Evolutionary conservation across 2,113 vertebrate species (phyloP), one percentile per base, ranked within the genome.

Genomic region (Catharus bicknelli): DNA sequence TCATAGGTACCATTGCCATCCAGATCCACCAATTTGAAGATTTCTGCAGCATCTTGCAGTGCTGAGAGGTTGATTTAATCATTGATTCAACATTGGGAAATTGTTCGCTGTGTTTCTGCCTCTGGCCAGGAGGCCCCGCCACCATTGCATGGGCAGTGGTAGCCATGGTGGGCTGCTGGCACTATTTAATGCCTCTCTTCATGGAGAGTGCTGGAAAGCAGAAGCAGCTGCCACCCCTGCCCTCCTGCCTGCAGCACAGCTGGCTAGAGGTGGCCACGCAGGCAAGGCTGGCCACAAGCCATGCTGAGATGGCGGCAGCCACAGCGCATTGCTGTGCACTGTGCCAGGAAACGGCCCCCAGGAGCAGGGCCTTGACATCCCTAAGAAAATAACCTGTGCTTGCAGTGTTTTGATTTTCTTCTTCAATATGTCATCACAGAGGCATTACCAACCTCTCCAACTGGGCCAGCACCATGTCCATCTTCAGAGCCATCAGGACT

Each of bases 111-210:
- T 25, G 42, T n/a, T 66, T 47, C 30, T 25, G 42, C 11, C 2
- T 8, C 63, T 17, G 30, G 29, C 27, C 61, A 43, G 11, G 58
- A 2, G 7, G 16, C 25, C 36, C 36, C 2, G 3, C 34, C 7
- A 4, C 61, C 59, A 29, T 6, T 10, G 27, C 5, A 4, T 20
- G 26, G 26, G 59, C 36, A 42, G 38, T 42, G 38, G 34, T 3
- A 4, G 36, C 26, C 36, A 20, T 36, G 2, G 2, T 0, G 2
- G 59, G 47, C 22, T 2, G 3, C 59, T 29, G 59, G 59, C 1
- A 7, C 17, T 14, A 10, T 42, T 40, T 40, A 29, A 14, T 3
- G 11, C 26, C 38, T 62, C 59, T 62, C 26, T 23, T 48, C 22
- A 47, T 20, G 45, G 19, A 47, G 45, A 47, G 47, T 48, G 47